Conservation (phyloP, 2,888 invertebrate genomes). For the Mylabris sibirica region DNA sequence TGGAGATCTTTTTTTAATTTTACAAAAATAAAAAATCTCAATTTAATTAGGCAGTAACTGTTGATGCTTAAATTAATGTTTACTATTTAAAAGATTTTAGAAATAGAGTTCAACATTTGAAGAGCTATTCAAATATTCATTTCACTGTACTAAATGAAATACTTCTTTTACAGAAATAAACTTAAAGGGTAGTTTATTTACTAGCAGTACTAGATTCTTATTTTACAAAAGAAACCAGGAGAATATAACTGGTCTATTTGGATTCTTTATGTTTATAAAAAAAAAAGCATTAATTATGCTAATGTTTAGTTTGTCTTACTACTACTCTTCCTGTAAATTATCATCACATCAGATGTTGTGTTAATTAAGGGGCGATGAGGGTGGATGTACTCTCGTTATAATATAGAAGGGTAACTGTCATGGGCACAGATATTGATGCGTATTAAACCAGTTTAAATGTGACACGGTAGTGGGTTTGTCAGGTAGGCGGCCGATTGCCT, state of each 20-base stretch:
- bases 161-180: background rate
- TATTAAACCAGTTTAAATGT: slow-evolving; percentile 2
- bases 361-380: background rate
- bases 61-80: no score
- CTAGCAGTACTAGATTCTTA: background rate
- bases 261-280: no score
- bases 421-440: slow-evolving; percentile 1
- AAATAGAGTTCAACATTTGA: background rate
- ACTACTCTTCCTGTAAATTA: background rate
- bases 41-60: background rate
- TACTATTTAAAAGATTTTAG: background rate
- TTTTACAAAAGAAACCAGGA: no score
- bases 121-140: background rate
- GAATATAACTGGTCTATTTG: no score
- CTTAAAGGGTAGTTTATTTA: background rate
- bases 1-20: no score
- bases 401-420: background rate
- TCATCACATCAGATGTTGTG: background rate
- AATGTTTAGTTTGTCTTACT: background rate
- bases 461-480: slow-evolving; percentile 34
- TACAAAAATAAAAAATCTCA: no score
- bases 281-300: no score
- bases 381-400: background rate
- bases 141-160: background rate
- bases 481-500: slow-evolving; percentile 35